Evolutionary conservation across 2,888 invertebrate species (phyloP).

Genomic region (Hypomecis atomaria): DNA sequence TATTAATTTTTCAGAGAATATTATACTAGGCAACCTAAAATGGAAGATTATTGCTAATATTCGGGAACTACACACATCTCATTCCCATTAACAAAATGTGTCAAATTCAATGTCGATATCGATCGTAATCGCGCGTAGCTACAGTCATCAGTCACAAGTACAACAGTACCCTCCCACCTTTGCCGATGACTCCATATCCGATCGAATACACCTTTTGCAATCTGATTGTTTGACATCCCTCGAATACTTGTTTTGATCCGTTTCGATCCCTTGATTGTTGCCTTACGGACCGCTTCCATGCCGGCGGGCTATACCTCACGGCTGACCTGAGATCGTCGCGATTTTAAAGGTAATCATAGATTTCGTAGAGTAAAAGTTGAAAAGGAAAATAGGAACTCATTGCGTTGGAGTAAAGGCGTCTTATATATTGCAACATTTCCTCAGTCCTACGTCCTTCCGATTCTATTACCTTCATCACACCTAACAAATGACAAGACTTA

Average conservation of each 20-base stretch:
- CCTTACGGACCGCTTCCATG: slow-evolving; percentile 74
- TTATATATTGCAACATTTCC: slow-evolving; percentile 1
- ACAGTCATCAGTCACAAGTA: slow-evolving; percentile 14
- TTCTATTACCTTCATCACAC: slow-evolving; percentile 15
- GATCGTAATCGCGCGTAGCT: slow-evolving; percentile 2
- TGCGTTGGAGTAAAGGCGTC: neutral
- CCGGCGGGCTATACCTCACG: slow-evolving; percentile 37
- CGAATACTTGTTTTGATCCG: slow-evolving; percentile 27
- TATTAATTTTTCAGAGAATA: too few relatives aligned
- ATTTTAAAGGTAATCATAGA: slow-evolving; percentile 12
- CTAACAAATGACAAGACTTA: neutral
- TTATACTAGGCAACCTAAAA: too few relatives aligned
- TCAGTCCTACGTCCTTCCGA: slow-evolving; percentile 26
- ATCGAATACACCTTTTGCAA: slow-evolving; percentile 34
- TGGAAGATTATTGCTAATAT: too few relatives aligned
- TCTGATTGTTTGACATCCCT: slow-evolving; percentile 65
- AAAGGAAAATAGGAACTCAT: neutral
- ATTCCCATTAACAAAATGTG: too few relatives aligned
- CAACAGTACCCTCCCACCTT: slow-evolving; percentile 22
- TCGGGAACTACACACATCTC: too few relatives aligned
- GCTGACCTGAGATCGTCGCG: slow-evolving; percentile 54
- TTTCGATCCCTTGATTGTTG: slow-evolving; percentile 68
- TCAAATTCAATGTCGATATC: neutral
- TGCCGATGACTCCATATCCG: slow-evolving; percentile 15
- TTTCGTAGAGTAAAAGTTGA: neutral